Percentiles rank a stretch among this genome's conserved stretches.
Conservation (phyloP, 2,888 invertebrate species). For the Lasius platythorax region DNA sequence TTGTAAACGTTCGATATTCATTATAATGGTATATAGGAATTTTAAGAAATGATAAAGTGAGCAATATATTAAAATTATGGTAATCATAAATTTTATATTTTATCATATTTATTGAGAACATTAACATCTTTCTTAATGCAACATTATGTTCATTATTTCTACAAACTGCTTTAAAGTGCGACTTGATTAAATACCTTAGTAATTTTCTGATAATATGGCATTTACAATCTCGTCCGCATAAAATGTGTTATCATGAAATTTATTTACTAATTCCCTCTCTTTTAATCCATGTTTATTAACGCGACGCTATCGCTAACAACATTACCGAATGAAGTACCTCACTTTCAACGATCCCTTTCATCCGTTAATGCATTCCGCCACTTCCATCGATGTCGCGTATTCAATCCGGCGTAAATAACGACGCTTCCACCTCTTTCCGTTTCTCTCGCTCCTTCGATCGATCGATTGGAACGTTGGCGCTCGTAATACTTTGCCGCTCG, state of each 20-base stretch:
- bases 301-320: conserved; percentile 27
- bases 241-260: conserved; percentile 15
- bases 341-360: conserved; percentile 44
- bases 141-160: neutral
- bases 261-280: neutral
- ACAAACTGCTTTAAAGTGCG: neutral
- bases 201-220: conserved; percentile 14
- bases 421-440: neutral
- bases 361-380: conserved; percentile 48
- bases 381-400: conserved; percentile 52
- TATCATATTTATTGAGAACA: neutral
- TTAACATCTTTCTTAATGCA: neutral
- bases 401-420: conserved; percentile 56
- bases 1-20: neutral
- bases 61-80: neutral
- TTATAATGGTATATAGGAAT: neutral
- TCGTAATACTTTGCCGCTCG: conserved; percentile 65
- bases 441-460: conserved; percentile 33
- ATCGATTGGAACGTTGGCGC: conserved; percentile 62
- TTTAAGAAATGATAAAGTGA: neutral
- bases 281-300: conserved; percentile 28
- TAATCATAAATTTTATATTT: neutral
- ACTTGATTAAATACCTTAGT: conserved; percentile 8
- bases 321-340: conserved; percentile 39
- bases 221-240: neutral